Base-by-base conservation (phyloP, 35 echinoderm and acorn worm genomes). In the Nesometra sesokonis region DNA sequence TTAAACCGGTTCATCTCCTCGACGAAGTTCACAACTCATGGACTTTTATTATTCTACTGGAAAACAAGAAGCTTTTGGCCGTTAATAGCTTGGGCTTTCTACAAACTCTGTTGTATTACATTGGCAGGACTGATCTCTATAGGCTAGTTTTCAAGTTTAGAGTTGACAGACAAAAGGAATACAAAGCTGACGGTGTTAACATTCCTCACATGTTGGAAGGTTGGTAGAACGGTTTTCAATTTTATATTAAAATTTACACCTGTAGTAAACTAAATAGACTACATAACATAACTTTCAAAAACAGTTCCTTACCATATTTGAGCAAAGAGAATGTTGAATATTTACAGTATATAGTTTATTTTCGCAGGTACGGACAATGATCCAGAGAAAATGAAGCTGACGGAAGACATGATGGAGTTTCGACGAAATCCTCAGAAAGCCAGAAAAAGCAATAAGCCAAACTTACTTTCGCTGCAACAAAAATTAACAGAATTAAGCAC, bases 61-160 rank as follows among this genome's bases (percentile, higher is more conserved):
- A 97, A 67, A 77, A 89, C 30, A 86, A 97, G 32, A 85, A 84
- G 17, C 79, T 97, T 17, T 76, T 97, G 13, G 94, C 94, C 34
- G 89, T 91, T 30, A 97, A 97, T 76, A 97, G 91, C 31, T 80
- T 97, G 7, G 89, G 88, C 37, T 97, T 97, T n/a, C 83, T 97
- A 9, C 94, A 97, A 77, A 97, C 91, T 0, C 77, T 97, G 5
- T 84, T 97, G 29, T 97, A 91, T 31, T 97, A 97, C 47, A 83
- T 91, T 30, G 86, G 91, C n/a, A 87, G 94, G 79, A 82, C 82
- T 27, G 94, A 97, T 86, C 82, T 97, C 3, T 93, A 97, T 80
- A 82, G 91, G 47, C 38, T 93, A 37, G 89, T 97, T 13, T 77
- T 97, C 38, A 88, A 90, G 21, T 97, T 93, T 77, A 77, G 94